Base-by-base conservation (phyloP, 2,113 vertebrate genomes). In the Mesocricetus auratus region DNA sequence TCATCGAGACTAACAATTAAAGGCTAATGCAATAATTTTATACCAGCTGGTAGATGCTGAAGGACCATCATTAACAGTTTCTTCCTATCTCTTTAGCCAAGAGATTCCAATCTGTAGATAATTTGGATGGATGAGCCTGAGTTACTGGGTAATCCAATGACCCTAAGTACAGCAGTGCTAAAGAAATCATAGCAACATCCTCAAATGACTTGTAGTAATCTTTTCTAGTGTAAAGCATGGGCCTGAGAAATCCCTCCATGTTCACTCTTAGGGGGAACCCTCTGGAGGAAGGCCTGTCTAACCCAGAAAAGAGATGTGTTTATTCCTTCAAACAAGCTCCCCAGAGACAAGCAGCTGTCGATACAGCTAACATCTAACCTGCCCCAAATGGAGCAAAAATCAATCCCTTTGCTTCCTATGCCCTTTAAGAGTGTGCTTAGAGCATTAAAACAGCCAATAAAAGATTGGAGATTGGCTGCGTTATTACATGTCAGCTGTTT, bases 381-480 rank as follows among this genome's bases (percentile, higher is more conserved):
- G 81, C 62, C 90, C 96, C 92, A 96, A 66, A 94, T 87, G 73
- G 87, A 94, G 75, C 94, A 90, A 91, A 97, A 97, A 97, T 98
- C 97, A 94, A 96, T 96, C 69, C 12, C 81, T 94, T 93, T 96
- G 92, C 83, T 97, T 96, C 90, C 96, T 89, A 39, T 22, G 50
- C 96, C 78, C 82, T 95, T 96, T 96, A 60, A 47, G 26, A 78
- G 81, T 96, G 66, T 64, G n/a, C 64, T 93, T 68, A 88, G 31
- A 96, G 47, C 13, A 95, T 96, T 93, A 83, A 97, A 95, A 87
- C 16, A 95, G 90, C 50, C 94, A 78, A 16, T 83, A 69, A 94
- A 58, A 79, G 83, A 96, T 96, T 26, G 88, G 78, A 96, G 73
- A 93, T 85, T 47, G 68, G 53, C 94, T 71, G 62, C 94, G 96